Percentiles rank a stretch among this genome's conserved stretches.
These are phyloP conservation scores for Paradoxurus hermaphroditus DNA, from an alignment of 2,113 vertebrate genomes.

Conservation along the genomic window DNA sequence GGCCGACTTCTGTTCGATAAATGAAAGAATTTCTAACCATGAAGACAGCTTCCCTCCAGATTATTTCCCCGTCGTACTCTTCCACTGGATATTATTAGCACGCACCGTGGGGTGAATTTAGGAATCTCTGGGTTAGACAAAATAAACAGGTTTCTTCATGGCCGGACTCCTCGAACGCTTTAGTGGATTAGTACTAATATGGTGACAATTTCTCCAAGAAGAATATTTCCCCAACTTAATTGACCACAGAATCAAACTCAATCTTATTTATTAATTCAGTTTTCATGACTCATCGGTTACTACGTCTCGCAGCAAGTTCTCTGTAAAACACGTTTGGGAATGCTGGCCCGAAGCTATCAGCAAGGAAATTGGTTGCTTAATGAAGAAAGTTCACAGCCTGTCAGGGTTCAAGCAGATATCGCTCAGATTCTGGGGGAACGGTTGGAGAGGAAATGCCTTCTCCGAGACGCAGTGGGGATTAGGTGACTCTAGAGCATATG, in stretches of 20 bases:
- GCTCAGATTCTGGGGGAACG: not conserved
- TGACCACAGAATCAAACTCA: not conserved
- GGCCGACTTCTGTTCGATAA: not conserved
- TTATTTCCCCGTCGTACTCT: not conserved
- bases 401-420: not conserved
- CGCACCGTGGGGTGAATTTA: not conserved
- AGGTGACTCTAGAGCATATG: too few species aligned
- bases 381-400: not conserved
- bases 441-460: not conserved
- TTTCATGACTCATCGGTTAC: not conserved
- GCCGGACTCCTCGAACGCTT: not conserved
- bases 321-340: not conserved
- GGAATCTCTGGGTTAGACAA: not conserved
- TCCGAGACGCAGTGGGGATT: not conserved
- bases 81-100: not conserved
- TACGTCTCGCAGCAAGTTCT: not conserved
- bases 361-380: not conserved
- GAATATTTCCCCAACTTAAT: not conserved
- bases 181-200: not conserved
- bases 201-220: not conserved
- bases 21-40: not conserved
- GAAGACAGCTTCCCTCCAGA: not conserved
- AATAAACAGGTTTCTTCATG: not conserved
- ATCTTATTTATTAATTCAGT: not conserved
- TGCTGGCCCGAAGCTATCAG: not conserved